Evolutionary conservation across 2,113 vertebrate genomes (phyloP).

Genomic region (Pelecanus crispus): DNA sequence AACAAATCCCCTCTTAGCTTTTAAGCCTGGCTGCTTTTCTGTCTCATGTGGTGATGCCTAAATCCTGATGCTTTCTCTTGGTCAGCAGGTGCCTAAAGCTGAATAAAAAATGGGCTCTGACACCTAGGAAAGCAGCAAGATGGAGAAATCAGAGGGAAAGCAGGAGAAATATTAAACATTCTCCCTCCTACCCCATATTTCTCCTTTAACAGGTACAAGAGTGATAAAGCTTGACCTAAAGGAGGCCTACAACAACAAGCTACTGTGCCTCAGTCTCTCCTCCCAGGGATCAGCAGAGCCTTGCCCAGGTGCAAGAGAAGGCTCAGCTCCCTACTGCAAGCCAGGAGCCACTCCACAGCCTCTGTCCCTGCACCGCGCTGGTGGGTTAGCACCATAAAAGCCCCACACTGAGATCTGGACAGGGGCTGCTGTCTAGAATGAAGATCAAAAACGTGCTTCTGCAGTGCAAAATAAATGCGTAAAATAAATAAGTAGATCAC

Average conservation of each 20-base stretch:
- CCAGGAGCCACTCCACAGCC: too few relatives aligned
- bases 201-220: background rate
- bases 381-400: background rate
- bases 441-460: background rate
- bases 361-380: accelerated
- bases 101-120: background rate
- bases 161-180: background rate
- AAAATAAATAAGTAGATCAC: background rate
- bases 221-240: background rate
- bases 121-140: background rate
- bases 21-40: background rate
- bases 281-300: background rate
- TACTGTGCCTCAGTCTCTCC: background rate
- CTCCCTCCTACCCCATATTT: background rate
- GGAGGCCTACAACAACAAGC: background rate
- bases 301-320: accelerated
- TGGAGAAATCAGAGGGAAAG: background rate
- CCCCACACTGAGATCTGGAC: background rate
- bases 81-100: background rate
- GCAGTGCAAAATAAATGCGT: background rate
- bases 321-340: background rate
- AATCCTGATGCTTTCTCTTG: background rate
- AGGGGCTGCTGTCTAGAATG: background rate
- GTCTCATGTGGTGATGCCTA: background rate
- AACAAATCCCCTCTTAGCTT: background rate